A percentile compares a stretch with the other conserved stretches of the same genome.
Evolutionary conservation across 1,140 invertebrate species (phyloP).

Genomic region (Cydia strobilella): DNA sequence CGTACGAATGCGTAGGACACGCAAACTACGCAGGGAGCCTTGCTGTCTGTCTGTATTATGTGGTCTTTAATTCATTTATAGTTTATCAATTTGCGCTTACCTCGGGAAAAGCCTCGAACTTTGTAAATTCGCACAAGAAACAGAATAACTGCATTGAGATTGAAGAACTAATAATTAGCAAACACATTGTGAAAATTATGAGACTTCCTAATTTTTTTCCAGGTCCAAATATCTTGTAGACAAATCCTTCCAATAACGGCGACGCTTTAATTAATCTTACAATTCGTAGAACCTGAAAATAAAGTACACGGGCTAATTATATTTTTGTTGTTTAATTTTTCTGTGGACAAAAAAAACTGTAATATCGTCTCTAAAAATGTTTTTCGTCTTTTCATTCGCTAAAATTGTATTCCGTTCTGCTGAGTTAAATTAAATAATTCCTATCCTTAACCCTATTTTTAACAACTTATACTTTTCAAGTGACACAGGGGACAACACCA

Average conservation of each 20-base stretch:
- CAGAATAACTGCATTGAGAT: constrained; percentile 99
- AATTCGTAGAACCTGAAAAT: constrained; percentile 92
- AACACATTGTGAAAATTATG: constrained; percentile 99
- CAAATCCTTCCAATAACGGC: constrained; percentile 99
- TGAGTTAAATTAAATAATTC: background rate
- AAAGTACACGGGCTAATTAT: constrained; percentile 16
- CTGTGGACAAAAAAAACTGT: no score
- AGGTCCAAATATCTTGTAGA: constrained; percentile 99
- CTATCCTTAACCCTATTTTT: background rate
- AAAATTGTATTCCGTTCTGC: no score
- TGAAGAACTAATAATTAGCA: constrained; percentile 98
- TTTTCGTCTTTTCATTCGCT: no score
- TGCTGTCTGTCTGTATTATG: background rate
- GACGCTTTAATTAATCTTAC: constrained; percentile 99
- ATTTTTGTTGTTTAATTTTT: no score
- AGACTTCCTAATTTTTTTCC: constrained; percentile 99
- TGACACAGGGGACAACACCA: constrained; percentile 3
- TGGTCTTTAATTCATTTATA: background rate
- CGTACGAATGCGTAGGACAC: no score
- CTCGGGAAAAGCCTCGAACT: constrained; percentile 99
- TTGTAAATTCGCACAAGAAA: constrained; percentile 95
- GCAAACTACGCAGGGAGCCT: no score
- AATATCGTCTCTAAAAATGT: no score
- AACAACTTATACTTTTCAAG: background rate
- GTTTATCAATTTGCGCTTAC: constrained; percentile 75